Base-by-base conservation (phyloP, 2,797 vertebrate genomes). In the Geotrypetes seraphini region DNA sequence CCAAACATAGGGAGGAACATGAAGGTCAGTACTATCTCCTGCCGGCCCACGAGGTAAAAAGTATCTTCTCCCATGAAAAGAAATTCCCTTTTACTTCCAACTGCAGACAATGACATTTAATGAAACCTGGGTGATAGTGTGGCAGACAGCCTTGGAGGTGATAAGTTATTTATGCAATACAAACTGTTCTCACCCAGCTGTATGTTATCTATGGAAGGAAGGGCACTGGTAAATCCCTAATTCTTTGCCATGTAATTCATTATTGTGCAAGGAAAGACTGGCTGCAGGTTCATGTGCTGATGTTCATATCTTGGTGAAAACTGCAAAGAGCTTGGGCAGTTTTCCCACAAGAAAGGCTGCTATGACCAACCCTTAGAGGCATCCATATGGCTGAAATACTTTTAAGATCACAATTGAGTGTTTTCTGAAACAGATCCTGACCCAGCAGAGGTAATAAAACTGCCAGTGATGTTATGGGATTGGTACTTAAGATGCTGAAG, bases 251-350 rank as follows among this genome's bases (percentile, higher is more conserved):
- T 3, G 46, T 71, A 1, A 18, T 91, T 35, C 92, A 98, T 67
- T 92, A 78, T 78, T 97, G 93, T 43, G 65, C 70, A 1, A 80
- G 63, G 34, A 90, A 92, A 23, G 83, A 86, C 50, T 99, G 95
- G 96, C 68, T 97, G 56, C 65, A 96, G 41, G 42, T 99, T 32
- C 92, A 97, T 43, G 5, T 98, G 59, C 93, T 0, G 87, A 97
- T 2, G 95, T 90, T 59, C 90, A 95, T 31, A 63, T 75, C 17
- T 96, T 91, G 91, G 79, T 98, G 33, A 98, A 96, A 91, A 94
- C 59, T 91, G 90, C 35, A 87, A 27, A 27, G 85, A 95, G 43
- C 73, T 97, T 25, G 47, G 94, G 33, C 79, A 71, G 0, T 99
- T 95, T 0, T 75, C 88, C 12, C 88, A 72, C 25, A 79, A 81